Percentiles rank a stretch among this genome's conserved stretches.
These are phyloP conservation scores for Daubentonia madagascariensis DNA, from an alignment of 2,113 vertebrate species.

Conservation along the genomic window DNA sequence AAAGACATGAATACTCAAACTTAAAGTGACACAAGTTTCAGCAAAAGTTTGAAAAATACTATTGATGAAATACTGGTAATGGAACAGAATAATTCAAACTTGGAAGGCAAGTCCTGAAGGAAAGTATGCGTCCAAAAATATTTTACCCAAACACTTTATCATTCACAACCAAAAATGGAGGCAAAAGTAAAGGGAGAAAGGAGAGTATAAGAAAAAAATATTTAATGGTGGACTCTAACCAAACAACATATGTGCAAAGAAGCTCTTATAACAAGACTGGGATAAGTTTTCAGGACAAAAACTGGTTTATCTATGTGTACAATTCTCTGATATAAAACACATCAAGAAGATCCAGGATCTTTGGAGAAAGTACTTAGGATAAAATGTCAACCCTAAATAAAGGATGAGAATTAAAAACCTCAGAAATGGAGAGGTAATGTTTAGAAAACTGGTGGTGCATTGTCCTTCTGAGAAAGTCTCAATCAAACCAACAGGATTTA, in stretches of 20 bases:
- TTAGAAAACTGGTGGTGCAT: background rate
- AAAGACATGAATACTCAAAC: background rate
- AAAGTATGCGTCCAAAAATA: background rate
- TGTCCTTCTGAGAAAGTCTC: background rate
- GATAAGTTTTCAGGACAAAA: background rate
- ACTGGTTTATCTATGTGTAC: background rate
- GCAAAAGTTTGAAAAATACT: background rate
- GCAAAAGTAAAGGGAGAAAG: background rate
- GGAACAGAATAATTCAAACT: background rate
- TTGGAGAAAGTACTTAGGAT: background rate
- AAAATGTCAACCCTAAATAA: background rate
- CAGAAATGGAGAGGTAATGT: background rate
- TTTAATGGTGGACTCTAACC: background rate
- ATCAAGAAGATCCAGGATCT: background rate
- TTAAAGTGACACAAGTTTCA: background rate
- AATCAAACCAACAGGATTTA: background rate
- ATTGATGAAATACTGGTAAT: background rate
- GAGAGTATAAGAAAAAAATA: background rate
- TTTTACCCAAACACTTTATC: background rate
- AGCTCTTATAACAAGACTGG: background rate
- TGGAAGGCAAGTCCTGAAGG: background rate
- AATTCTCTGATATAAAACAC: background rate
- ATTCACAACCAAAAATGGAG: background rate
- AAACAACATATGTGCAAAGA: background rate
- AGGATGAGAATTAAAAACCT: background rate